A percentile compares a stretch with the other conserved stretches of the same genome.
Evolutionary conservation across 2,113 vertebrate genomes (phyloP).

Genomic region (Coptodon bakossiorum): DNA sequence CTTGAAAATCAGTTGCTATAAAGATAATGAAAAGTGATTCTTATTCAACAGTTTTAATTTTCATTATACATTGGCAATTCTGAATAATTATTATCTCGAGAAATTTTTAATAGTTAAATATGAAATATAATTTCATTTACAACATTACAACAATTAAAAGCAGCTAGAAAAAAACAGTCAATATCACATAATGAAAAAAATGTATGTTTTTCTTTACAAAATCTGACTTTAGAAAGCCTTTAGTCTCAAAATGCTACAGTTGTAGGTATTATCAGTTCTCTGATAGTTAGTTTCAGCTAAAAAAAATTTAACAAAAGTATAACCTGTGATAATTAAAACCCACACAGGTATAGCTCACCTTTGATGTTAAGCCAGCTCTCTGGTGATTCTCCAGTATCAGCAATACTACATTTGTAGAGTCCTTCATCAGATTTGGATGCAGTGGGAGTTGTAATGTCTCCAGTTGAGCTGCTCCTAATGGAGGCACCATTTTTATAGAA

Average conservation of each 20-base stretch:
- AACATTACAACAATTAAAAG: not conserved
- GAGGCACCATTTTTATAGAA: not conserved
- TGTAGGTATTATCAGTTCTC: not conserved
- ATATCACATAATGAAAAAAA: not conserved
- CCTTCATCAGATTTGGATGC: not conserved
- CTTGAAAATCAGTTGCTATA: accelerated
- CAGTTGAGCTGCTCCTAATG: accelerated
- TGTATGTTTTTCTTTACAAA: too few relatives aligned
- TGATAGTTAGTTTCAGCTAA: not conserved
- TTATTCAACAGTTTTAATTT: not conserved
- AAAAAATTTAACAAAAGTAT: accelerated
- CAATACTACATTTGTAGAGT: not conserved
- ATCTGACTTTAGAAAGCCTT: too few relatives aligned
- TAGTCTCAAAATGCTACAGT: too few relatives aligned
- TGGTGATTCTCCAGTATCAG: not conserved
- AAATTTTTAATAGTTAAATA: not conserved
- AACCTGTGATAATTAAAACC: not conserved
- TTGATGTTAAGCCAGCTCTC: not conserved
- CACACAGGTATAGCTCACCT: not conserved
- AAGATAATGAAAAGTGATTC: not conserved
- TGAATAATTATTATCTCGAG: accelerated
- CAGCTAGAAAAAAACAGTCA: not conserved
- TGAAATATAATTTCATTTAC: not conserved
- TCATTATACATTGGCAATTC: accelerated
- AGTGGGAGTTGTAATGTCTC: not conserved